Evolutionary conservation across 2,113 vertebrate genomes (phyloP).

Genomic region (Rhagologus leucostigma): DNA sequence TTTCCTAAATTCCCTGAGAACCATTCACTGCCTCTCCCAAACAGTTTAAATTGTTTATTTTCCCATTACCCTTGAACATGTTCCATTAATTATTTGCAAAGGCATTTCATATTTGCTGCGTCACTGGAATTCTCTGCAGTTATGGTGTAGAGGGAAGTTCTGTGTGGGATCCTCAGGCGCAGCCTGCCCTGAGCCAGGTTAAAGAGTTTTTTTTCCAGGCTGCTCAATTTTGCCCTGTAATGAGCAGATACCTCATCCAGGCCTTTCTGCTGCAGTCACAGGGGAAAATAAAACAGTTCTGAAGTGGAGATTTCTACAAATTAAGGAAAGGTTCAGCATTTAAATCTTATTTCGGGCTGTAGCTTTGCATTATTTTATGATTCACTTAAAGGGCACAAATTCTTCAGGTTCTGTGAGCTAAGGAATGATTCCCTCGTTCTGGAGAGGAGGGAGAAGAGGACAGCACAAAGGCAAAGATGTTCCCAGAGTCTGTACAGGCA

Average conservation of each 20-base stretch:
- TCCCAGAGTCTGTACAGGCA: neutral
- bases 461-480: neutral
- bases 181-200: neutral
- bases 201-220: neutral
- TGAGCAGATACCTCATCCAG: neutral
- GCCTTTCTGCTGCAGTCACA: neutral
- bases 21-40: neutral
- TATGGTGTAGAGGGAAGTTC: neutral
- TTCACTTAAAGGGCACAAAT: neutral
- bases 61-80: neutral
- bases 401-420: neutral
- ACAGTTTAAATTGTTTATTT: slow-evolving; percentile 5
- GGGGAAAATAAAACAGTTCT: neutral
- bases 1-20: neutral
- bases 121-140: neutral
- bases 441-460: neutral
- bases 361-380: neutral
- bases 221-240: neutral
- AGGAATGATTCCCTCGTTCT: neutral
- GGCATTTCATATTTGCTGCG: neutral
- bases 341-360: neutral
- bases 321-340: neutral
- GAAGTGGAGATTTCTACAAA: neutral
- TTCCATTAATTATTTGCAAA: slow-evolving; percentile 7
- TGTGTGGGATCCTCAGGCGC: neutral